Conservation (phyloP, 2,113 vertebrate genomes). For the Melanostigma gelatinosum region DNA sequence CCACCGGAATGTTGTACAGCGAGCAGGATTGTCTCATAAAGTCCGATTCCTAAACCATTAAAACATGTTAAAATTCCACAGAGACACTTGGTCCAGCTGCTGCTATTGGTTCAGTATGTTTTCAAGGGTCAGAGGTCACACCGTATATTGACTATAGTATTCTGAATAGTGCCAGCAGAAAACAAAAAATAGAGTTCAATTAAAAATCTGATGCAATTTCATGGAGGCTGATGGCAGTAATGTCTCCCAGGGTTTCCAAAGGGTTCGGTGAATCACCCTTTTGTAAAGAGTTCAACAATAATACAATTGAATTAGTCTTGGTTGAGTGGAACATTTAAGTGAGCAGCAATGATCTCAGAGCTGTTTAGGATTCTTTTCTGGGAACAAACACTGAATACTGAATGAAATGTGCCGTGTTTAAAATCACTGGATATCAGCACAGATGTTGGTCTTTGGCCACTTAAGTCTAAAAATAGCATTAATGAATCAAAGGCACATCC, state of each 20-base stretch:
- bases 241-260: neutral
- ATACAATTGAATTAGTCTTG: neutral
- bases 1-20: neutral
- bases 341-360: slow-evolving; percentile 24
- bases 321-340: slow-evolving; percentile 18
- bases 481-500: neutral
- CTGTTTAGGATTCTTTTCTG: neutral
- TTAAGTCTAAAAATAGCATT: neutral
- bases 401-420: neutral
- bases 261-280: neutral
- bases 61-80: too few species aligned
- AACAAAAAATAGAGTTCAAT: neutral
- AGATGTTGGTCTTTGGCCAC: neutral
- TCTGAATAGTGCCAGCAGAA: neutral
- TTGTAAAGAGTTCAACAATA: neutral
- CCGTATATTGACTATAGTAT: neutral
- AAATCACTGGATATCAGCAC: neutral
- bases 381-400: neutral
- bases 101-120: neutral
- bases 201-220: too few species aligned
- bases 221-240: neutral
- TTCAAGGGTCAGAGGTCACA: neutral
- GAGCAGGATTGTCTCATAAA: neutral
- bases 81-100: neutral
- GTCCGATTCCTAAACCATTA: too few species aligned